Conservation (phyloP, 2,113 vertebrate species). For the Brachirus orientalis region DNA sequence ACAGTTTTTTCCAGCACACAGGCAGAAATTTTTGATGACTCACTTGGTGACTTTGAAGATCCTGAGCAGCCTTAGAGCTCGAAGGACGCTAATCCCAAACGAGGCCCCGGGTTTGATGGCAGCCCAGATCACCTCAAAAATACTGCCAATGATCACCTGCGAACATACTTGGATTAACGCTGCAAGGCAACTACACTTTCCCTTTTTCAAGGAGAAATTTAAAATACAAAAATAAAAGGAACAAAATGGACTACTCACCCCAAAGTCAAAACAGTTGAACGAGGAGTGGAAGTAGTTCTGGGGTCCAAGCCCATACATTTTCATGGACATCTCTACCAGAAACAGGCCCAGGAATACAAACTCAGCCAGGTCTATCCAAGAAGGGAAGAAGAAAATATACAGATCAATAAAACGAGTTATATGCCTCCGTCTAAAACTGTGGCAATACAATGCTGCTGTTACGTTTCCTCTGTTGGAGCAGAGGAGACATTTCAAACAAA, state of each 20-base stretch:
- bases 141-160: conserved; percentile 96
- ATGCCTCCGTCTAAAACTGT: too few relatives aligned
- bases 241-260: conserved; percentile 81
- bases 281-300: conserved; percentile 97
- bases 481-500: too few relatives aligned
- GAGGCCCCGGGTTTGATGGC: conserved; percentile 94
- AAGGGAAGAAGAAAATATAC: conserved; percentile 23
- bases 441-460: too few relatives aligned
- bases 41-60: conserved; percentile 99
- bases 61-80: conserved; percentile 90
- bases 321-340: conserved; percentile 96
- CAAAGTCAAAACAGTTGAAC: conserved; percentile 98
- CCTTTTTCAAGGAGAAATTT: neutral
- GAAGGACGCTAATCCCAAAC: conserved; percentile 94
- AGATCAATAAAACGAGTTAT: conserved; percentile 11
- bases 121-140: conserved; percentile 97
- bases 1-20: neutral
- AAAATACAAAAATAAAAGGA: neutral
- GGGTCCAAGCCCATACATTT: conserved; percentile 96
- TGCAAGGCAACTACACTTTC: neutral
- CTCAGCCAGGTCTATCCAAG: conserved; percentile 90
- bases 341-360: conserved; percentile 98
- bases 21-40: conserved; percentile 49
- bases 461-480: too few relatives aligned
- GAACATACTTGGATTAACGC: conserved; percentile 27